Conservation (phyloP, 1,140 invertebrate genomes). For the Nomia melanderi region DNA sequence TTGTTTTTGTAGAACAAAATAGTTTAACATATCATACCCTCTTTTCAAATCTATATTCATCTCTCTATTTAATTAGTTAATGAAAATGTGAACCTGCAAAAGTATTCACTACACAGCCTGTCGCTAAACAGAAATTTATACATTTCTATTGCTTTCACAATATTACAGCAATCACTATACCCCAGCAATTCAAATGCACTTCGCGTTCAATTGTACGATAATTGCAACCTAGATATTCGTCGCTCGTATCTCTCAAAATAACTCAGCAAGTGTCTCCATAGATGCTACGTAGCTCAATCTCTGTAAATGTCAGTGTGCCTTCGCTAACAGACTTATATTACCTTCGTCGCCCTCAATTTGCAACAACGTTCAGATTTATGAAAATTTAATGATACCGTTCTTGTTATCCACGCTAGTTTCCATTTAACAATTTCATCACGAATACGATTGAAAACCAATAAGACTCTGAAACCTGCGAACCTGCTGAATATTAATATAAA, state of each 20-base stretch:
- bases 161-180: neutral
- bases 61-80: too few relatives aligned
- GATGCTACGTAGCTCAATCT: slow-evolving; percentile 9
- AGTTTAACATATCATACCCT: too few relatives aligned
- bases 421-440: neutral
- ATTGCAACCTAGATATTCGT: neutral
- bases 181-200: neutral
- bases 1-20: too few relatives aligned
- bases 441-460: neutral
- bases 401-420: neutral
- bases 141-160: neutral
- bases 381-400: slow-evolving; percentile 7
- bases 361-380: slow-evolving; percentile 8
- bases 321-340: neutral
- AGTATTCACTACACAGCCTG: neutral
- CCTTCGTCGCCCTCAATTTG: slow-evolving; percentile 9
- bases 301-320: slow-evolving; percentile 5
- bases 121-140: neutral
- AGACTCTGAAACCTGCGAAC: neutral
- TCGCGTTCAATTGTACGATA: neutral
- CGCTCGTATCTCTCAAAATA: neutral
- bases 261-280: neutral
- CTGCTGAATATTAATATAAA: slow-evolving; percentile 24
- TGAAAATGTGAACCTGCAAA: neutral
- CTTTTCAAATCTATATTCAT: too few relatives aligned